Percentiles rank a stretch among this genome's conserved stretches.
phyloP scores from a whole-genome alignment of 2,888 invertebrate species.

The Melanophora roralis region DNA sequence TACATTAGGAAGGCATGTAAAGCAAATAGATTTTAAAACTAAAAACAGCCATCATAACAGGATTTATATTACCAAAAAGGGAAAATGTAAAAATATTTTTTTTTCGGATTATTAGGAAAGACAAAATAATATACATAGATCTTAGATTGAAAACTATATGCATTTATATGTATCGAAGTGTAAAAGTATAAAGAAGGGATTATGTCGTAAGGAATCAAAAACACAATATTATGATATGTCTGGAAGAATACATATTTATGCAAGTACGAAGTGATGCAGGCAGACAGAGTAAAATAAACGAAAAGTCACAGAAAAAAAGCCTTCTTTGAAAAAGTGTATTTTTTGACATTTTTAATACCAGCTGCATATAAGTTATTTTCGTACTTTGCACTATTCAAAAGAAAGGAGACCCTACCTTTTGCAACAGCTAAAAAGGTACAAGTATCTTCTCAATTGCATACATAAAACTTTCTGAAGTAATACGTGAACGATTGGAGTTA shows the following conservation, averaged over 20 bases:
- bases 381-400: too few relatives aligned
- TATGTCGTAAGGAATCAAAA: conserved; percentile 18
- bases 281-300: not conserved
- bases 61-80: conserved; percentile 9
- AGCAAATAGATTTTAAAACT: conserved; percentile 7
- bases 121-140: conserved; percentile 4
- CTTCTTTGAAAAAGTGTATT: too few relatives aligned
- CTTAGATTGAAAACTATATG: not conserved
- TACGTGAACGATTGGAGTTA: too few relatives aligned
- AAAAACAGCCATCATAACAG: conserved; percentile 14
- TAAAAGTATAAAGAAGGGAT: conserved; percentile 47
- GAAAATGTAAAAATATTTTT: not conserved
- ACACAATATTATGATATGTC: not conserved
- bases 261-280: not conserved
- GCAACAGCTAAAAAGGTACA: too few relatives aligned
- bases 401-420: too few relatives aligned
- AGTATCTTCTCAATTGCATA: too few relatives aligned
- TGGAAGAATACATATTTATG: not conserved
- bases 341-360: too few relatives aligned
- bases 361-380: too few relatives aligned
- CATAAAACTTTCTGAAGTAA: too few relatives aligned
- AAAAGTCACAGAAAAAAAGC: not conserved
- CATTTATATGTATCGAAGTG: not conserved
- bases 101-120: conserved; percentile 4
- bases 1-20: conserved; percentile 15